A percentile compares a stretch with the other conserved stretches of the same genome.
Conservation (phyloP, 2,888 invertebrate species). For the Xylota sylvarum region DNA sequence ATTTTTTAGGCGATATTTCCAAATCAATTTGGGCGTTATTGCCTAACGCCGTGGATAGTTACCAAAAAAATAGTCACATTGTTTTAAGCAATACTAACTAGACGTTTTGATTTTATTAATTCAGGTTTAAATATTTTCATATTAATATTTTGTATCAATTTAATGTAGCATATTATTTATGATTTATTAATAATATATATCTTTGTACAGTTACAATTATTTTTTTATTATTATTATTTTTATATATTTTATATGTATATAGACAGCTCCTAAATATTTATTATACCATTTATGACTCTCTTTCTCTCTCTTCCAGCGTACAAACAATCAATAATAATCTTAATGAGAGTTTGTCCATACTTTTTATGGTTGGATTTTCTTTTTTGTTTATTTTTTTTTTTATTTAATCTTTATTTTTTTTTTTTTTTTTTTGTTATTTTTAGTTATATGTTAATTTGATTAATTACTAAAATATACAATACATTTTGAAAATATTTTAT, state of each 20-base stretch:
- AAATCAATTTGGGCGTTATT: too few species aligned
- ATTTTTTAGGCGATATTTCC: too few species aligned
- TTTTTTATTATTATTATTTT: slow-evolving; percentile 12
- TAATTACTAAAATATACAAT: slow-evolving; percentile 70
- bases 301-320: slow-evolving; percentile 11
- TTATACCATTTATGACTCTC: slow-evolving; percentile 41
- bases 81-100: slow-evolving; percentile 61
- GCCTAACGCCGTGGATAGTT: background rate
- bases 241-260: slow-evolving; percentile 28
- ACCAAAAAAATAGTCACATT: slow-evolving; percentile 6
- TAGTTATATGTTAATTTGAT: slow-evolving; percentile 51
- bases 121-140: slow-evolving; percentile 56
- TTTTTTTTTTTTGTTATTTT: slow-evolving; percentile 7
- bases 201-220: slow-evolving; percentile 68
- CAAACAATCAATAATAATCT: slow-evolving; percentile 28
- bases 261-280: slow-evolving; percentile 46
- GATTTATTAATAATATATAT: slow-evolving; percentile 62
- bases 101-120: slow-evolving; percentile 59
- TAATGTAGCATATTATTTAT: slow-evolving; percentile 58
- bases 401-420: slow-evolving; percentile 22
- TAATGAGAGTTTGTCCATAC: slow-evolving; percentile 29
- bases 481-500: slow-evolving; percentile 45
- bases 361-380: slow-evolving; percentile 31
- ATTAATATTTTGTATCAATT: slow-evolving; percentile 49
- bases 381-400: slow-evolving; percentile 23